These are phyloP conservation scores for Chrosomus eos DNA, from an alignment of 2,797 vertebrate genomes.

Conservation along the genomic window DNA sequence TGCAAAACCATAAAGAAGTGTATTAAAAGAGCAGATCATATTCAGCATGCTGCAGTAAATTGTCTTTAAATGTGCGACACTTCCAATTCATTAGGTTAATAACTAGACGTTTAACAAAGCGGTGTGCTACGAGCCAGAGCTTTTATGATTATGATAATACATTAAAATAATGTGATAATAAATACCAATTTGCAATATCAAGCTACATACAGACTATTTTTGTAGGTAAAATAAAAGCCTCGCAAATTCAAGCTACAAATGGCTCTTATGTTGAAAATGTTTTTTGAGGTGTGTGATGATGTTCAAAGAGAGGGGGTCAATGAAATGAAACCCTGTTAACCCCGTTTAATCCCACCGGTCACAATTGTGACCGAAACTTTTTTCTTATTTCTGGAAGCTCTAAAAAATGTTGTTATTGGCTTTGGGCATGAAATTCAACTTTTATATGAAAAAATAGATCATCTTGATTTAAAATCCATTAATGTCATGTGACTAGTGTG, in stretches of 20 bases:
- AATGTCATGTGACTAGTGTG: too few relatives aligned
- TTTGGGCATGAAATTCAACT: too few relatives aligned
- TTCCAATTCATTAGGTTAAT: background rate
- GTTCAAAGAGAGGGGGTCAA: conserved; percentile 44
- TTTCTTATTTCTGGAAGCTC: too few relatives aligned
- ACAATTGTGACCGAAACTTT: too few relatives aligned
- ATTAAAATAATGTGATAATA: background rate
- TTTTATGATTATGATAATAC: background rate
- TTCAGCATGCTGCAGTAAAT: background rate
- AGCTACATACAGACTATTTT: too few relatives aligned
- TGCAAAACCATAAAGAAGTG: background rate
- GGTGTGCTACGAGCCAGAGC: background rate
- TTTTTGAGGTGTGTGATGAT: background rate
- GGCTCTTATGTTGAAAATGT: background rate
- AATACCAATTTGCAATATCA: too few relatives aligned
- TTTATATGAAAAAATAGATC: too few relatives aligned
- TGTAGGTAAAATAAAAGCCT: too few relatives aligned
- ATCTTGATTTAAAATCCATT: too few relatives aligned
- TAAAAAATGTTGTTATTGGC: too few relatives aligned
- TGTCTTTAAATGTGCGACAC: background rate
- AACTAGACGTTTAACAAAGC: background rate
- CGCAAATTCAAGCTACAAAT: background rate
- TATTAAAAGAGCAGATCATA: background rate
- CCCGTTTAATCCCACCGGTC: too few relatives aligned
- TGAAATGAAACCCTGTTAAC: background rate